Evolutionary conservation across 1,140 invertebrate genomes (phyloP).

Genomic region (Chironomus striatipennis): DNA sequence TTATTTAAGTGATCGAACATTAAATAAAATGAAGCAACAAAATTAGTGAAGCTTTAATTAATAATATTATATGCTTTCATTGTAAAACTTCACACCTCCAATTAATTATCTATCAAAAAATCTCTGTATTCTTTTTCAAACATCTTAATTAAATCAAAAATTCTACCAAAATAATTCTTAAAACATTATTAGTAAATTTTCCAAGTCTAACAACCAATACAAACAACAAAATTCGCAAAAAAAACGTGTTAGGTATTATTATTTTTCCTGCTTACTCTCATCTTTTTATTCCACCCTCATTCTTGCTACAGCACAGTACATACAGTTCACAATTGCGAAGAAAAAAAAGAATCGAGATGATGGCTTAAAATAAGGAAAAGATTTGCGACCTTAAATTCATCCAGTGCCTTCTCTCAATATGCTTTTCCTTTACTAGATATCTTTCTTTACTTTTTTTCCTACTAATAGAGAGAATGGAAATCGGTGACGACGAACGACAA

Average conservation of each 20-base stretch:
- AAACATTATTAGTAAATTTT: neutral
- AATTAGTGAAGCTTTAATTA: no score
- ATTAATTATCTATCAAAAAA: no score
- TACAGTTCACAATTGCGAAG: neutral
- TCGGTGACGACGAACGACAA: no score
- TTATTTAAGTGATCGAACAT: no score
- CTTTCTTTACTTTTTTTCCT: neutral
- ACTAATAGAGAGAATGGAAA: neutral
- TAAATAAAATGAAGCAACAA: no score
- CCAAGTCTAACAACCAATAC: neutral
- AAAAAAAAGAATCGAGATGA: neutral
- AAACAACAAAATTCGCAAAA: neutral
- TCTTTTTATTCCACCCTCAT: neutral
- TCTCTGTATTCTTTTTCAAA: no score
- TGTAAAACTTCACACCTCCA: no score
- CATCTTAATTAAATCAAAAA: no score
- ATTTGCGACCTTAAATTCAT: constrained; percentile 8
- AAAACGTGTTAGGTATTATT: neutral
- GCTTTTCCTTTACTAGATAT: neutral
- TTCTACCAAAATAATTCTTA: no score
- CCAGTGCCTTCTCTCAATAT: neutral
- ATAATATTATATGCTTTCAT: no score
- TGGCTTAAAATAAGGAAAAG: neutral
- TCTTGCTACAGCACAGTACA: neutral
- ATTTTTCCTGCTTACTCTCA: neutral